These are phyloP conservation scores for Chascanopsetta lugubris DNA, from an alignment of 2,113 vertebrate species.

Conservation along the genomic window DNA sequence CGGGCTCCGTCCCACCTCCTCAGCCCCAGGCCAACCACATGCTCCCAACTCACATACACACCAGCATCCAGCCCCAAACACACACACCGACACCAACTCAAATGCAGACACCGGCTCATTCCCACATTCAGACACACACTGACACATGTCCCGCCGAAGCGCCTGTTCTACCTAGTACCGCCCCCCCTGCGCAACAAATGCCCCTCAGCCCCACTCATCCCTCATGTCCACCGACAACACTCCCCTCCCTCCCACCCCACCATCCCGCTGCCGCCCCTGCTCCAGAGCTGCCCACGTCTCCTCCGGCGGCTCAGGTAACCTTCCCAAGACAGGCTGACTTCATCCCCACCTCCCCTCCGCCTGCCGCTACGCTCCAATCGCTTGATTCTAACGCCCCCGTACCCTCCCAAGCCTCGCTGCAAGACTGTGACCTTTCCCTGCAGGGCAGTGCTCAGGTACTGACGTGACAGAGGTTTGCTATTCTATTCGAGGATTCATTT, in stretches of 20 bases:
- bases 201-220: slow-evolving; percentile 70
- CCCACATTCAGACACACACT: slow-evolving; percentile 62
- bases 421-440: slow-evolving; percentile 81
- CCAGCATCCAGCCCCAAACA: slow-evolving; percentile 61
- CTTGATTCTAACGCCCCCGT: slow-evolving; percentile 78
- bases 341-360: slow-evolving; percentile 70
- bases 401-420: slow-evolving; percentile 76
- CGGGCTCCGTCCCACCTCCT: slow-evolving; percentile 60
- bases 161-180: slow-evolving; percentile 48
- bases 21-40: slow-evolving; percentile 67
- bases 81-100: slow-evolving; percentile 65
- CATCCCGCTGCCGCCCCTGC: slow-evolving; percentile 58
- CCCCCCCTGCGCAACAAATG: slow-evolving; percentile 67
- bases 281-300: slow-evolving; percentile 68
- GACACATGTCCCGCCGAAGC: slow-evolving; percentile 50
- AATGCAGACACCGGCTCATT: slow-evolving; percentile 61
- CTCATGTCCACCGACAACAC: slow-evolving; percentile 58
- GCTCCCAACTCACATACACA: slow-evolving; percentile 57
- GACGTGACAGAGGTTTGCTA: slow-evolving; percentile 43
- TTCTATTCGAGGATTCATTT: slow-evolving; percentile 16
- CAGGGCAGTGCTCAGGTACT: slow-evolving; percentile 82
- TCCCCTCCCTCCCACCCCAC: slow-evolving; percentile 64
- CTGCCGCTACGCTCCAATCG: slow-evolving; percentile 72
- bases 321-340: slow-evolving; percentile 63
- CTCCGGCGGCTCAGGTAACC: slow-evolving; percentile 63